Evolutionary conservation across 2,797 vertebrate genomes (phyloP).

Genomic region (Cossypha caffra): DNA sequence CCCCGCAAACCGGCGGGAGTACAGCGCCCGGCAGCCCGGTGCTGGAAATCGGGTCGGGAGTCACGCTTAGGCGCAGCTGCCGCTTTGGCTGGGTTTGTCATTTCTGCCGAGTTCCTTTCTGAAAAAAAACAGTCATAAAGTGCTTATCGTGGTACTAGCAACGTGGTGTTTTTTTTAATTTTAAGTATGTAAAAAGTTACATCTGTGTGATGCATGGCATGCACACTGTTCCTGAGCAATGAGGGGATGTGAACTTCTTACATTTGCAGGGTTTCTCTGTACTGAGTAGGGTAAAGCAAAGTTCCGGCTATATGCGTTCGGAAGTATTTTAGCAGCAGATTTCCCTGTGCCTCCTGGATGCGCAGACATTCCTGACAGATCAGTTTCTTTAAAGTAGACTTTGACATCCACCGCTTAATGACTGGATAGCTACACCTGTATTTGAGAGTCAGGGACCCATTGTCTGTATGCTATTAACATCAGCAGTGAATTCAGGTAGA

Average conservation of each 20-base stretch:
- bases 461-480: neutral
- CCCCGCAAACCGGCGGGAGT: neutral
- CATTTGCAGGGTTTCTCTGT: neutral
- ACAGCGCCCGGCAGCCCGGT: neutral
- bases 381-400: neutral
- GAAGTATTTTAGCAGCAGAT: slow-evolving; percentile 6
- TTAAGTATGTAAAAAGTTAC: neutral
- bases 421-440: neutral
- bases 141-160: neutral
- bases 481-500: neutral
- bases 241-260: neutral
- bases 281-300: neutral
- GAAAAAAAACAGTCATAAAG: neutral
- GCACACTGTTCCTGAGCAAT: neutral
- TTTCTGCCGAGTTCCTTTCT: neutral
- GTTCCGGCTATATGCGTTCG: neutral
- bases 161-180: neutral
- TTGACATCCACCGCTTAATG: neutral
- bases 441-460: neutral
- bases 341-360: neutral
- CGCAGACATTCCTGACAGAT: neutral
- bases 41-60: neutral
- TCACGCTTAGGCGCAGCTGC: neutral
- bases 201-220: accelerated
- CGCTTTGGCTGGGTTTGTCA: neutral